Percentiles rank a stretch among this genome's conserved stretches.
Evolutionary conservation across 2,797 vertebrate genomes (phyloP).

Genomic region (Tokudaia tokunoshimensis): DNA sequence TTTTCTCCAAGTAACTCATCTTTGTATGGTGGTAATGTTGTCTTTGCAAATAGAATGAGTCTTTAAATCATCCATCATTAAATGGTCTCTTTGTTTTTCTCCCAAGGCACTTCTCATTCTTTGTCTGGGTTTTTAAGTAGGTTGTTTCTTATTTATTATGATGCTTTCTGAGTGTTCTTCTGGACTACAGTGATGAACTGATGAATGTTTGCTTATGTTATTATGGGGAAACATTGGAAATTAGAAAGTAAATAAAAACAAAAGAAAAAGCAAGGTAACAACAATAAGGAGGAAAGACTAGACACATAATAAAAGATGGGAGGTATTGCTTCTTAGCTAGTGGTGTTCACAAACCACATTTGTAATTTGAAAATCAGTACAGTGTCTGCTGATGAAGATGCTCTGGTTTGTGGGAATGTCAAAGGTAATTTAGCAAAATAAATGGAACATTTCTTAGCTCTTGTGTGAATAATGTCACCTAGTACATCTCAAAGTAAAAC

Average conservation of each 20-base stretch:
- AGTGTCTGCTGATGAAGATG: slow-evolving; percentile 69
- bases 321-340: slow-evolving; percentile 61
- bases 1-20: slow-evolving; percentile 77
- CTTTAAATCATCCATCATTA: slow-evolving; percentile 78
- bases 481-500: slow-evolving; percentile 35
- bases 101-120: slow-evolving; percentile 76
- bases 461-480: slow-evolving; percentile 9
- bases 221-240: slow-evolving; percentile 4
- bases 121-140: slow-evolving; percentile 83
- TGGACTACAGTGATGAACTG: not conserved
- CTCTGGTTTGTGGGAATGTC: slow-evolving; percentile 49
- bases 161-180: slow-evolving; percentile 40
- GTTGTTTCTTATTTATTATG: slow-evolving; percentile 59
- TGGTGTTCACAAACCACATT: slow-evolving; percentile 55
- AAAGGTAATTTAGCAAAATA: slow-evolving; percentile 57
- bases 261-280: slow-evolving; percentile 33
- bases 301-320: not conserved
- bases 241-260: slow-evolving; percentile 69
- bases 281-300: slow-evolving; percentile 55
- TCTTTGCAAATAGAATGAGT: slow-evolving; percentile 77
- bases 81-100: slow-evolving; percentile 76
- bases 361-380: slow-evolving; percentile 69
- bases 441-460: not conserved
- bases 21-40: slow-evolving; percentile 71
- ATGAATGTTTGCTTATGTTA: slow-evolving; percentile 43